Evolutionary conservation across 2,113 vertebrate species (phyloP).

Genomic region (Amphiprion ocellaris): DNA sequence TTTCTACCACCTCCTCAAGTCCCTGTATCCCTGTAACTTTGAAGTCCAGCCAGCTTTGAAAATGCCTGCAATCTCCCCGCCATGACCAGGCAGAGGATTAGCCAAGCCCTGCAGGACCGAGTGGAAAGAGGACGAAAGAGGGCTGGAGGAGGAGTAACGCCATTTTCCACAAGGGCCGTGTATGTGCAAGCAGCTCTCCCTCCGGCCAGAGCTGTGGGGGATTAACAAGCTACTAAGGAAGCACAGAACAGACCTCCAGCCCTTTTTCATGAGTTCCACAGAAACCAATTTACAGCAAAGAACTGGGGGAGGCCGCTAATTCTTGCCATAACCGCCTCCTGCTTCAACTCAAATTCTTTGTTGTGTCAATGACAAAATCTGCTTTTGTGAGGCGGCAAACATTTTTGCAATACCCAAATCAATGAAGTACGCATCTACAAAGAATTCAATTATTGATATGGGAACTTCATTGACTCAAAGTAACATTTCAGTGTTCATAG

Average conservation of each 20-base stretch:
- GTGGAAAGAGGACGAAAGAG: constrained; percentile 60
- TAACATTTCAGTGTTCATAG: constrained; percentile 13
- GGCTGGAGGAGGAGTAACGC: constrained; percentile 50
- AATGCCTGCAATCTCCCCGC: constrained; percentile 73
- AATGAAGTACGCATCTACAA: constrained; percentile 10
- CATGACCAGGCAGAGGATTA: constrained; percentile 80
- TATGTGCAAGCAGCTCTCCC: constrained; percentile 54
- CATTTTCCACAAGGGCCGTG: constrained; percentile 64
- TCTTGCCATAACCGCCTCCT: constrained; percentile 50
- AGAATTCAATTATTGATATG: constrained; percentile 27
- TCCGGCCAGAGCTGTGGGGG: constrained; percentile 63
- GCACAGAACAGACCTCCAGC: constrained; percentile 64
- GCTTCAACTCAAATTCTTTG: constrained; percentile 55
- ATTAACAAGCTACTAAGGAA: constrained; percentile 79
- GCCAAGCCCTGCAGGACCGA: constrained; percentile 68
- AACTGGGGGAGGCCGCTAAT: constrained; percentile 51
- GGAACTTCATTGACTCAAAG: constrained; percentile 23
- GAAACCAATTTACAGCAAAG: constrained; percentile 77
- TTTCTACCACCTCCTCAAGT: constrained; percentile 66
- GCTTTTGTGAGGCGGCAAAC: constrained; percentile 36
- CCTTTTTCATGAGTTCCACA: constrained; percentile 53
- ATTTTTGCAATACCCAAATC: background rate
- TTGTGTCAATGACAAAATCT: constrained; percentile 44
- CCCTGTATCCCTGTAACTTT: constrained; percentile 76
- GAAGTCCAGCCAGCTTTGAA: constrained; percentile 81